phyloP scores from a whole-genome alignment of 2,888 invertebrate genomes.

The Onchidella celtica region DNA sequence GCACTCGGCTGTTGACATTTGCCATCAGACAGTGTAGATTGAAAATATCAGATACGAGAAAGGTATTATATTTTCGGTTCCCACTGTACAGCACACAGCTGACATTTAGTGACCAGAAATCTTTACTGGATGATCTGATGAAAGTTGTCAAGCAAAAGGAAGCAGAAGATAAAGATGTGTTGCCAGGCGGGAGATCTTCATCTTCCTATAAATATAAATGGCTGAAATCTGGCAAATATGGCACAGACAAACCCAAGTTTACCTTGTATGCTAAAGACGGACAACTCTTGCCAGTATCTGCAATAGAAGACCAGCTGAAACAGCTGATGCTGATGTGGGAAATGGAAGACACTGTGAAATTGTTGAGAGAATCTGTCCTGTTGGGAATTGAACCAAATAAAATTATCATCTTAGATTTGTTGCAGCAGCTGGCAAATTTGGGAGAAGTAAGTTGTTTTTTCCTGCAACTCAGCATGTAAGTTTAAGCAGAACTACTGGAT shows the following conservation, averaged over 20 bases:
- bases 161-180: background rate
- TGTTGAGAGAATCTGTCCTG: slow-evolving; percentile 48
- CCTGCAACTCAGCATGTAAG: too few species aligned
- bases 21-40: too few species aligned
- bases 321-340: slow-evolving; percentile 58
- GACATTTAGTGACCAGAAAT: background rate
- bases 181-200: background rate
- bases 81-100: too few species aligned
- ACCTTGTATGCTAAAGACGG: slow-evolving; percentile 24
- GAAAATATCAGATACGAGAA: too few species aligned
- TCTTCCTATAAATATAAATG: background rate
- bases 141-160: background rate
- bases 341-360: slow-evolving; percentile 55
- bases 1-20: too few species aligned
- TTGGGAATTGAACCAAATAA: slow-evolving; percentile 49
- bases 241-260: background rate
- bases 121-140: background rate
- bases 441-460: slow-evolving; percentile 56
- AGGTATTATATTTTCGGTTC: too few species aligned
- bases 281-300: slow-evolving; percentile 4
- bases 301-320: slow-evolving; percentile 54
- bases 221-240: too few species aligned
- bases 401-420: slow-evolving; percentile 53
- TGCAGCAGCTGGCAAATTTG: slow-evolving; percentile 57
- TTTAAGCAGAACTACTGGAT: too few species aligned